Evolutionary conservation across 2,888 invertebrate species (phyloP), one percentile per base, ranked within the genome.

Genomic region (Mesoligia furuncula): DNA sequence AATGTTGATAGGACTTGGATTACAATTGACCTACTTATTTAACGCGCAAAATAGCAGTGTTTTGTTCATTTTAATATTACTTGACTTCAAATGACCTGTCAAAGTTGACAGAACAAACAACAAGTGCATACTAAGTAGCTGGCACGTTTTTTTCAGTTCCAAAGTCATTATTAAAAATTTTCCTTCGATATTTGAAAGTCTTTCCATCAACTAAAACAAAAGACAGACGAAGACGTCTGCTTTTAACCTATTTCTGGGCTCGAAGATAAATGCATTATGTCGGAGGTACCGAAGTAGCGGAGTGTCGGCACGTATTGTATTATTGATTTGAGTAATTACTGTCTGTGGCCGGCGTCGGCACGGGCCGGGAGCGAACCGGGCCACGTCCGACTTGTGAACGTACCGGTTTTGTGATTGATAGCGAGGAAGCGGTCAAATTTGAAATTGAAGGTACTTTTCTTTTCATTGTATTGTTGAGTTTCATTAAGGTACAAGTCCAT

Each of bases 261-360:
- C 24, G 31, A 80, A 80, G 68, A 72, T 64, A 85, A 80, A 75
- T 80, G 81, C 42, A 70, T 81, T 75, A 71, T 51, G 51, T 42
- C 17, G n/a, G 45, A 61, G n/a, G 64, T 68, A 57, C 36, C 68
- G 57, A 17, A 69, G 45, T 42, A 36, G 15, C 61, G 31, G 54
- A 85, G 73, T 62, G 85, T 77, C 78, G 65, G 74, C 85, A 85
- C 78, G 85, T 84, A 84, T 85, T 72, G 71, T 74, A 51, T 72
- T 81, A 83, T 83, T 84, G 83, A 84, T 84, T 84, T 69, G 57
- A 85, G 83, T 85, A 85, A 84, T 72, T 81, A 82, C 78, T 69
- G 31, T 39, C 48, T 65, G 77, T 45, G 85, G 81, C 57, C 68
- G 65, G 72, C 45, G 36, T 17, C 61, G 24, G 66, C 9, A 61